Evolutionary conservation across 2,888 invertebrate genomes (phyloP).

Genomic region (Rambutsinella grinnellia): DNA sequence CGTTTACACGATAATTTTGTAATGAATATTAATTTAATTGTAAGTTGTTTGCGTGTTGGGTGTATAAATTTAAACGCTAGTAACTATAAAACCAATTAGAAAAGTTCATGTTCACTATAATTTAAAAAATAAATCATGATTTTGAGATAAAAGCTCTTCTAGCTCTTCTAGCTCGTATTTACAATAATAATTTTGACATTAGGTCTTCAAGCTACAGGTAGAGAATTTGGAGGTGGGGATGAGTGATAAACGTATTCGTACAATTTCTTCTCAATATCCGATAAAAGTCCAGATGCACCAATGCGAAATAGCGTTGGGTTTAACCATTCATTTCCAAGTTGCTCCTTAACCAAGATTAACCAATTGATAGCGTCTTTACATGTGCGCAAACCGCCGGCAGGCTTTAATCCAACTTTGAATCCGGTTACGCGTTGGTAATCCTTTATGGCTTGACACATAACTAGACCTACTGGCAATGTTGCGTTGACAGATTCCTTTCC

Average conservation of each 20-base stretch:
- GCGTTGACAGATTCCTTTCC: slow-evolving; percentile 95
- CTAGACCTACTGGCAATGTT: slow-evolving; percentile 88
- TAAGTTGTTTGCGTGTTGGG: too few relatives aligned
- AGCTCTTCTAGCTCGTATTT: too few relatives aligned
- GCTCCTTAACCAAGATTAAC: slow-evolving; percentile 85
- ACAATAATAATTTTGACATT: too few relatives aligned
- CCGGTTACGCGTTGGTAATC: slow-evolving; percentile 81
- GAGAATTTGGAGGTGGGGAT: slow-evolving; percentile 43
- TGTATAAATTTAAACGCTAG: too few relatives aligned
- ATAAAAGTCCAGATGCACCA: slow-evolving; percentile 92
- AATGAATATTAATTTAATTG: too few relatives aligned
- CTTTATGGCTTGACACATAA: slow-evolving; percentile 94
- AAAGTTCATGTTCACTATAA: too few relatives aligned
- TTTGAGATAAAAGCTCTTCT: not conserved
- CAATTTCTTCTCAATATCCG: slow-evolving; percentile 78
- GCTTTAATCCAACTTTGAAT: slow-evolving; percentile 91
- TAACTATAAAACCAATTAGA: too few relatives aligned
- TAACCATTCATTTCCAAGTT: slow-evolving; percentile 91
- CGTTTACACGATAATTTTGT: too few relatives aligned
- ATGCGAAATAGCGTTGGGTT: slow-evolving; percentile 84
- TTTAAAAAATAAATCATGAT: too few relatives aligned
- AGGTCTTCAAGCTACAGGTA: slow-evolving; percentile 49
- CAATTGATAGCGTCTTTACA: slow-evolving; percentile 88
- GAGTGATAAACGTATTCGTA: slow-evolving; percentile 68
- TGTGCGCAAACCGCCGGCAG: slow-evolving; percentile 95